Base-by-base conservation (phyloP, 2,888 invertebrate genomes). In the Platerodrilus igneus region DNA sequence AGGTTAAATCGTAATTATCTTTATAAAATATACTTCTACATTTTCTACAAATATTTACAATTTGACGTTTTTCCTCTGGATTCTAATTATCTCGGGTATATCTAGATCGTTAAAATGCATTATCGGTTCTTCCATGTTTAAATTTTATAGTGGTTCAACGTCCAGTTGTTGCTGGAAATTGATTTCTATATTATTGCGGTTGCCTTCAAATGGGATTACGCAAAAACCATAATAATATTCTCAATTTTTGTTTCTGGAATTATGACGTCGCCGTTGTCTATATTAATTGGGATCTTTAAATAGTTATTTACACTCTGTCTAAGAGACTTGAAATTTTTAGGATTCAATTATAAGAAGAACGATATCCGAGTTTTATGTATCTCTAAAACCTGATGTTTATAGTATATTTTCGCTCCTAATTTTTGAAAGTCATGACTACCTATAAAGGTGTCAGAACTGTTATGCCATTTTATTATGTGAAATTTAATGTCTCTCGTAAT, bases 401-500 rank as follows among this genome's bases (percentile, higher is more conserved):
- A 35, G 15, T 41, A 16, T 17, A 35, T 41, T 13, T 30, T 41
- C 19, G 28, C 35, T n/a, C 32, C 29, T 30, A 41, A 22, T 9
- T 28, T 33, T 9, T 11, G 4, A 14, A 41, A 16, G 7, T 41
- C 33, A 10, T 27, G 28, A 10, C 37, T 41, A 9, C 33, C 41
- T 33, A 41, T 6, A 18, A 41, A 19, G 5, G 37, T 32, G 23
- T 41, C 37, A 16, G 33, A 37, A 7, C 37, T 20, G 15, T 37
- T 33, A 22, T 41, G 32, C 41, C 36, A 41, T 18, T 31, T 13
- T 2, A 41, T 1, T 13, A 41, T n/a, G 22, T 37, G 31, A 17
- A 37, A 33, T 8, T 41, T 21, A 4, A 41, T 41, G 4, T 14
- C 10, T 10, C 27, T 13, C 10, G 33, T 18, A 15, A 42, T 37